These are phyloP conservation scores for Nephrotoma guestfalica DNA, from an alignment of 2,888 invertebrate genomes.

Conservation along the genomic window DNA sequence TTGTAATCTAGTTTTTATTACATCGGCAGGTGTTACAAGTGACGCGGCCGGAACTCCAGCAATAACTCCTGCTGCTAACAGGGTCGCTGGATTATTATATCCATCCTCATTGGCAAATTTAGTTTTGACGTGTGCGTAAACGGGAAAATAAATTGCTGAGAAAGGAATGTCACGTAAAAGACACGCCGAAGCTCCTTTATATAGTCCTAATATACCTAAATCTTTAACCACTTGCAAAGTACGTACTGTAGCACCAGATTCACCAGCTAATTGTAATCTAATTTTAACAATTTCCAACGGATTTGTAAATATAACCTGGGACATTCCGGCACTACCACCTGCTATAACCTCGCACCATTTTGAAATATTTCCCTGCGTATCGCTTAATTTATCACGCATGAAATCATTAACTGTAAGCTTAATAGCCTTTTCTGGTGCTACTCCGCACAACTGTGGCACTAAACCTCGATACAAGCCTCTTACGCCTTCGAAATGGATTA, in stretches of 20 bases:
- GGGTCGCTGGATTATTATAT: conserved; percentile 72
- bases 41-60: conserved; percentile 95
- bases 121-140: conserved; percentile 90
- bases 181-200: conserved; percentile 92
- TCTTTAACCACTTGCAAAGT: conserved; percentile 86
- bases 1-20: conserved; percentile 89
- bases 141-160: conserved; percentile 96
- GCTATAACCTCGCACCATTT: conserved; percentile 75
- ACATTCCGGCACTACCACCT: conserved; percentile 81
- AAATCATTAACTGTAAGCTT: conserved; percentile 96
- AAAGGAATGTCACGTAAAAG: conserved; percentile 92
- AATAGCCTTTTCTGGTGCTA: conserved; percentile 98
- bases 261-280: conserved; percentile 93
- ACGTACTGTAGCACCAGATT: conserved; percentile 74
- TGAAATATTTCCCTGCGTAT: conserved; percentile 69
- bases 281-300: conserved; percentile 99
- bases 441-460: conserved; percentile 92
- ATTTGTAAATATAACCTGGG: conserved; percentile 97
- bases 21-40: conserved; percentile 96
- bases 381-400: conserved; percentile 84
- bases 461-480: conserved; percentile 85
- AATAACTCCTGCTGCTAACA: conserved; percentile 75
- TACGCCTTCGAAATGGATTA: conserved; percentile 71
- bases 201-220: conserved; percentile 87
- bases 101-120: conserved; percentile 89